These are phyloP conservation scores for Monodelphis domestica DNA, from an alignment of 2,797 vertebrate species.

Conservation along the genomic window DNA sequence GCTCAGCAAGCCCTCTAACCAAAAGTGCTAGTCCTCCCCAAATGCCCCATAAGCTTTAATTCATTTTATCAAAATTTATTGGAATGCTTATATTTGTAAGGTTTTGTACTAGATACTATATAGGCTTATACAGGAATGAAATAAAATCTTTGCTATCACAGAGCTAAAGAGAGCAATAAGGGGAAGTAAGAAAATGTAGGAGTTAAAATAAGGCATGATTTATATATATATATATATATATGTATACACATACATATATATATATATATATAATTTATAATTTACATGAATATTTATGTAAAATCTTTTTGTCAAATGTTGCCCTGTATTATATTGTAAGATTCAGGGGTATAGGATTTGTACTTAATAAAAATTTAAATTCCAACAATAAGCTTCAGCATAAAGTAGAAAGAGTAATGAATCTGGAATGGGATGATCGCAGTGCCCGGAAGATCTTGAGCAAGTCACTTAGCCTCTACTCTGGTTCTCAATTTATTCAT, in stretches of 20 bases:
- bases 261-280: background rate
- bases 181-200: background rate
- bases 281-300: background rate
- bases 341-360: background rate
- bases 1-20: no score
- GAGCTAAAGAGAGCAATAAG: background rate
- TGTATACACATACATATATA: no score
- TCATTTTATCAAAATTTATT: background rate
- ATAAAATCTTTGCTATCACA: background rate
- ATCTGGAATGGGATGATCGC: background rate
- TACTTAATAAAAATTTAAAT: background rate
- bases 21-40: no score
- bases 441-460: background rate
- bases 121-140: background rate
- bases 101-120: background rate
- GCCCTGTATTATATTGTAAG: background rate
- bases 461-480: background rate
- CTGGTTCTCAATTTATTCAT: background rate
- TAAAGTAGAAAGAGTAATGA: background rate
- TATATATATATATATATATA: no score
- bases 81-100: background rate
- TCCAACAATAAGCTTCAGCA: background rate
- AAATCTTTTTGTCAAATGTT: background rate
- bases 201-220: background rate
- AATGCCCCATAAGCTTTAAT: no score